A percentile compares a stretch with the other conserved stretches of the same genome.
These are phyloP conservation scores for Xyliphius kryptos DNA, from an alignment of 2,113 vertebrate genomes.

Conservation along the genomic window DNA sequence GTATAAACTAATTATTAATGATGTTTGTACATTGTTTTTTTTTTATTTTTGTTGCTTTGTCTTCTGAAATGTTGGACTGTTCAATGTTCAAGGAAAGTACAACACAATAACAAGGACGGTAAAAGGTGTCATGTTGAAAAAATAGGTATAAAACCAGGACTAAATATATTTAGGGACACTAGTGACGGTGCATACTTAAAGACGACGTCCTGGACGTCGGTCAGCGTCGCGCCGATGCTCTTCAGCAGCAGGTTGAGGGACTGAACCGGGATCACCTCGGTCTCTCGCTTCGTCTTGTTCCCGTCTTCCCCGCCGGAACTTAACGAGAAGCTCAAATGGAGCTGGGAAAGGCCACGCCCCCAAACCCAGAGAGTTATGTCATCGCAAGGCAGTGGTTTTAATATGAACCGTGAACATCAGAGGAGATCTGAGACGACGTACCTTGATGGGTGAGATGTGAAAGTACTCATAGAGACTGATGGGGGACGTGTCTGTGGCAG, in stretches of 20 bases:
- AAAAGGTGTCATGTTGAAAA: too few relatives aligned
- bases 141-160: too few relatives aligned
- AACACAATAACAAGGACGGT: too few relatives aligned
- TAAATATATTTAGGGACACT: too few relatives aligned
- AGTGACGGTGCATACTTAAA: conserved; percentile 79
- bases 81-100: too few relatives aligned
- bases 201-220: conserved; percentile 86
- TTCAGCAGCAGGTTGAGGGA: conserved; percentile 84
- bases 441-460: conserved; percentile 97
- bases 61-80: too few relatives aligned
- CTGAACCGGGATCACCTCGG: conserved; percentile 73
- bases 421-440: conserved; percentile 45
- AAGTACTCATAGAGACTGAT: conserved; percentile 91
- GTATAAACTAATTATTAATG: too few relatives aligned
- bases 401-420: too few relatives aligned
- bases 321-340: conserved; percentile 89
- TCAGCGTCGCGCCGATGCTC: conserved; percentile 90
- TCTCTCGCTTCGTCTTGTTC: conserved; percentile 67
- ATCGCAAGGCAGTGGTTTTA: too few relatives aligned
- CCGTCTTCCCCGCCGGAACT: conserved; percentile 80
- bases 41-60: too few relatives aligned
- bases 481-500: conserved; percentile 76
- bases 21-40: too few relatives aligned
- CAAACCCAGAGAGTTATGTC: too few relatives aligned
- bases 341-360: conserved; percentile 56